Evolutionary conservation across 2,113 vertebrate species (phyloP), one percentile per base, ranked within the genome.

Genomic region (Naja naja): DNA sequence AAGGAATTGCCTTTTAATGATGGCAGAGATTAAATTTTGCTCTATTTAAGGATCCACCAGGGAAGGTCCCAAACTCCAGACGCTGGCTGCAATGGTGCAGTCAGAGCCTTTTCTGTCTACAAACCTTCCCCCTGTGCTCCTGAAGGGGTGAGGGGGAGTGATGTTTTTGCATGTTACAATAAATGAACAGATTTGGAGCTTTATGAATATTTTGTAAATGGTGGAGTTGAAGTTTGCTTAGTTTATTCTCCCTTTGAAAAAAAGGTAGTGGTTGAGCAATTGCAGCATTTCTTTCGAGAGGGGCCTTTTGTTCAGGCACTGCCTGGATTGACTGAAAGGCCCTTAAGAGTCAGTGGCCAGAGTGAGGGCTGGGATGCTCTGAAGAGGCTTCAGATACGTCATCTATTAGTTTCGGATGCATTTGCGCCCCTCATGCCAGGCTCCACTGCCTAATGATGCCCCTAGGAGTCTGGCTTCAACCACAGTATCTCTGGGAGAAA

Each of bases 171-270:
- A 89, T 18, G 6, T 45, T 25, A 9, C 0, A 27, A 0, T 0
- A 23, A 0, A 6, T 20, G 1, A 92, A 43, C 86, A 55, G 0
- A 0, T 88, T 0, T 0, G 0, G 89, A 0, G 93, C 93, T 95
- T 58, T 49, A 91, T 5, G 9, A 0, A 53, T 45, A 1, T 93
- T 93, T 94, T 86, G 2, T 0, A 87, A 86, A 64, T 1, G 54
- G 0, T 0, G 9, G 89, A 96, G 90, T 85, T 94, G 14, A 93
- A 69, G 95, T 95, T 97, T 95, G 96, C 96, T 97, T 97, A 94
- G 0, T 53, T 43, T 88, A 9, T 8, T 64, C 52, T 27, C 92
- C 69, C 94, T 52, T 94, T 74, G 0, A 0, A 94, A 89, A 91
- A 91, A 0, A 0, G 69, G 25, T 1, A 23, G 54, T 30, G 54